A percentile compares a stretch with the other conserved stretches of the same genome.
phyloP scores from a whole-genome alignment of 2,113 vertebrate genomes.

The Paraplagusia blochii region DNA sequence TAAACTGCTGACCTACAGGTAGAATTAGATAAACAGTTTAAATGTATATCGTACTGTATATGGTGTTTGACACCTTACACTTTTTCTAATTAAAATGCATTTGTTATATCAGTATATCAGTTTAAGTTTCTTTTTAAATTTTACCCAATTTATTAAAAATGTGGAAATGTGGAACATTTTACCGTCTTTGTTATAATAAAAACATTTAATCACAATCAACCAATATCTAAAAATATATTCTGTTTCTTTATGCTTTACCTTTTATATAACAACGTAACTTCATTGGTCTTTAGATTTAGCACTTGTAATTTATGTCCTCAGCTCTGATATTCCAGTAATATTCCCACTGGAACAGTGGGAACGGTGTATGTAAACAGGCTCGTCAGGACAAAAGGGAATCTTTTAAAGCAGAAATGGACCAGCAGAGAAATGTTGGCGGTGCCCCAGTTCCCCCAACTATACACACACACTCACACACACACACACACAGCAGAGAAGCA shows the following conservation, averaged over 20 bases:
- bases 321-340: background rate
- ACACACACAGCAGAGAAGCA: conserved; percentile 32
- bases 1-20: background rate
- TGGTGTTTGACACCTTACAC: too few species aligned
- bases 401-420: conserved; percentile 22
- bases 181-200: too few species aligned
- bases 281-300: background rate
- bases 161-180: too few species aligned
- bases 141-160: too few species aligned
- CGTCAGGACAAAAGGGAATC: background rate
- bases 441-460: conserved; percentile 29
- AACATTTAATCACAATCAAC: too few species aligned
- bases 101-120: too few species aligned
- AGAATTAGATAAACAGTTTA: too few species aligned
- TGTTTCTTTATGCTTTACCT: background rate
- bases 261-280: background rate
- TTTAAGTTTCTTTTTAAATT: too few species aligned
- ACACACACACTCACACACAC: conserved; percentile 10
- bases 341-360: background rate
- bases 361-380: background rate
- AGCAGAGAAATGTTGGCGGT: conserved; percentile 29
- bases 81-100: too few species aligned
- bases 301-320: background rate
- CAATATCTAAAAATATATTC: too few species aligned
- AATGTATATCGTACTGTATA: too few species aligned